phyloP scores from a whole-genome alignment of 2,113 vertebrate genomes.

The Stictonetta naevosa region DNA sequence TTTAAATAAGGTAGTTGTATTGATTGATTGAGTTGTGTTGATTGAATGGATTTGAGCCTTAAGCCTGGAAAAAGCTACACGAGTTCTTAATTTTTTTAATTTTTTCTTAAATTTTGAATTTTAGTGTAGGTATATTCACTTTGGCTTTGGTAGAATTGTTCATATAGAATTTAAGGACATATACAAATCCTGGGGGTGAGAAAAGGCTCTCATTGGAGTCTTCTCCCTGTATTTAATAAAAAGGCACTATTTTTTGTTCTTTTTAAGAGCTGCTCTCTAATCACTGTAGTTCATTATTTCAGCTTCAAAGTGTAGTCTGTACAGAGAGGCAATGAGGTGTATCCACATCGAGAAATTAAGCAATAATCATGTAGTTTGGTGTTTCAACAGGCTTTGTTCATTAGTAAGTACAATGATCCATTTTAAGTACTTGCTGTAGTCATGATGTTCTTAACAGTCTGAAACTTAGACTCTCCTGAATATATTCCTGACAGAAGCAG shows the following conservation, averaged over 20 bases:
- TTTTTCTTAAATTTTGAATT: neutral
- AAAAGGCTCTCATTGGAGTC: neutral
- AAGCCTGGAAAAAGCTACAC: neutral
- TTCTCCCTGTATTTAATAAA: conserved; percentile 27
- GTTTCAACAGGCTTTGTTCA: conserved; percentile 65
- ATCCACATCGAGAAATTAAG: conserved; percentile 69
- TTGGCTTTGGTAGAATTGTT: neutral
- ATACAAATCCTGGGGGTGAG: neutral
- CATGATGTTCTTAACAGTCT: conserved; percentile 38
- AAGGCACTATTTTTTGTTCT: conserved; percentile 42
- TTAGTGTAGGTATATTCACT: neutral
- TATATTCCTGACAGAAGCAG: neutral
- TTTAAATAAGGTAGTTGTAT: neutral
- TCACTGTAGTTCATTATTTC: conserved; percentile 63
- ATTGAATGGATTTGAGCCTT: neutral
- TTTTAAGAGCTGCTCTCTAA: conserved; percentile 52
- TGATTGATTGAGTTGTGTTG: neutral
- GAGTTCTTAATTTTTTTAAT: conserved; percentile 2
- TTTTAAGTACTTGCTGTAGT: conserved; percentile 58
- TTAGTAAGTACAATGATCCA: conserved; percentile 65
- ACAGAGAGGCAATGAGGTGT: conserved; percentile 61
- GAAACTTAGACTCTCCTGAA: conserved; percentile 15
- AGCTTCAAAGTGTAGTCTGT: conserved; percentile 61
- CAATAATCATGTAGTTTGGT: conserved; percentile 65
- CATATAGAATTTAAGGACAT: neutral